A percentile compares a stretch with the other conserved stretches of the same genome.
These are phyloP conservation scores for Artibeus jamaicensis DNA, from an alignment of 2,797 vertebrate genomes.

Conservation along the genomic window DNA sequence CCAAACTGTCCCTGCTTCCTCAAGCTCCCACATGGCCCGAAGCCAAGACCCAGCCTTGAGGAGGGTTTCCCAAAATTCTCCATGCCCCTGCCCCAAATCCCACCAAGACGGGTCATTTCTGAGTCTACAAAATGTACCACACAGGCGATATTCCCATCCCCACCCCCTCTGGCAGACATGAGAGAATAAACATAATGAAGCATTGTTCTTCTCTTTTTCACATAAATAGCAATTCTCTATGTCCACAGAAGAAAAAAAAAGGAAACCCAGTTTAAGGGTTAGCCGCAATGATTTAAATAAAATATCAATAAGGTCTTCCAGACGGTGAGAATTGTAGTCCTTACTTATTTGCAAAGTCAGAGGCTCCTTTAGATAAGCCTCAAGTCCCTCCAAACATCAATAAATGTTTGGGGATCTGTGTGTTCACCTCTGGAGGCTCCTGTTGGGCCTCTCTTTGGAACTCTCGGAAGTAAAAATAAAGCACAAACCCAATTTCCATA, in stretches of 20 bases:
- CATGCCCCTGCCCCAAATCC: not conserved
- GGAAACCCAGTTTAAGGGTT: slow-evolving; percentile 49
- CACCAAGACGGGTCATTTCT: slow-evolving; percentile 10
- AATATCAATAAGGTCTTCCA: not conserved
- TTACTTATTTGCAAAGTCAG: slow-evolving; percentile 24
- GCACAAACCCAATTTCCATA: not conserved
- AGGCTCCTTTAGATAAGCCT: not conserved
- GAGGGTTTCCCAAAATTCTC: slow-evolving; percentile 15
- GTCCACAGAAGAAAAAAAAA: slow-evolving; percentile 48
- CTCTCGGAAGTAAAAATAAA: slow-evolving; percentile 45
- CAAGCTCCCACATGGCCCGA: not conserved
- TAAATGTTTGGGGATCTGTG: slow-evolving; percentile 10
- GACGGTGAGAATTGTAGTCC: not conserved
- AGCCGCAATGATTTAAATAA: slow-evolving; percentile 35
- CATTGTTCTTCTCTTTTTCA: slow-evolving; percentile 62
- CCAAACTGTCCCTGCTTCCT: slow-evolving; percentile 56
- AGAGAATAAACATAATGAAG: slow-evolving; percentile 49
- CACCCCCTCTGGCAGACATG: slow-evolving; percentile 17
- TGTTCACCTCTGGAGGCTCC: not conserved
- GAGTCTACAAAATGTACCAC: not conserved
- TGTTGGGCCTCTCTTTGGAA: slow-evolving; percentile 7
- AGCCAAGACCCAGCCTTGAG: slow-evolving; percentile 30
- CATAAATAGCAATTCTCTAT: slow-evolving; percentile 52
- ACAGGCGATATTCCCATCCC: not conserved
- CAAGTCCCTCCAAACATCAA: not conserved